Percentiles rank a stretch among this genome's conserved stretches.
These are phyloP conservation scores for Atethmia centrago DNA, from an alignment of 2,888 invertebrate species.

Conservation along the genomic window DNA sequence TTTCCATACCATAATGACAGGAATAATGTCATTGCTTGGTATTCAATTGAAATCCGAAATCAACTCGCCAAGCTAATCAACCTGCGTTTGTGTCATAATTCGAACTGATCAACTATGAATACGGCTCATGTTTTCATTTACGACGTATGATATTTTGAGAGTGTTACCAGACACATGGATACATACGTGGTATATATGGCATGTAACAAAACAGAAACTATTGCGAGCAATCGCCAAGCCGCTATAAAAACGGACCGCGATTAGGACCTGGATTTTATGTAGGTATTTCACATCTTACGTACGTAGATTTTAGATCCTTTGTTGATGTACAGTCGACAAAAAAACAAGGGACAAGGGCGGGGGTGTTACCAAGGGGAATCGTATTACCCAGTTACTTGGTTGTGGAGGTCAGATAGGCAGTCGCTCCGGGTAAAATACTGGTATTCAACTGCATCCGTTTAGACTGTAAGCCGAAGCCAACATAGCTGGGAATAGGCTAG, in stretches of 20 bases:
- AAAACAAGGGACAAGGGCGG: too few species aligned
- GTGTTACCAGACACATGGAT: not conserved
- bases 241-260: constrained; percentile 33
- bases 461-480: too few species aligned
- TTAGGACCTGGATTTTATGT: constrained; percentile 30
- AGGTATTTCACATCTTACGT: not conserved
- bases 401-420: too few species aligned
- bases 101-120: constrained; percentile 35
- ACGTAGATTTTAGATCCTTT: not conserved
- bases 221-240: constrained; percentile 1
- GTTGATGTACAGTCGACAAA: not conserved
- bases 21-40: constrained; percentile 26
- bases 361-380: too few species aligned
- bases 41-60: constrained; percentile 40
- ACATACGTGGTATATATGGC: not conserved
- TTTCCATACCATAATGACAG: constrained; percentile 14
- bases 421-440: too few species aligned
- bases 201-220: constrained; percentile 10
- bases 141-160: constrained; percentile 14
- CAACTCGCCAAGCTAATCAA: constrained; percentile 36
- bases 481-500: too few species aligned
- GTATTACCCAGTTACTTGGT: too few species aligned
- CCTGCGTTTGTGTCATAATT: constrained; percentile 39
- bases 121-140: constrained; percentile 31
- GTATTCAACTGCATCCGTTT: too few species aligned